phyloP scores from a whole-genome alignment of 2,113 vertebrate species.

The Ictidomys tridecemlineatus region DNA sequence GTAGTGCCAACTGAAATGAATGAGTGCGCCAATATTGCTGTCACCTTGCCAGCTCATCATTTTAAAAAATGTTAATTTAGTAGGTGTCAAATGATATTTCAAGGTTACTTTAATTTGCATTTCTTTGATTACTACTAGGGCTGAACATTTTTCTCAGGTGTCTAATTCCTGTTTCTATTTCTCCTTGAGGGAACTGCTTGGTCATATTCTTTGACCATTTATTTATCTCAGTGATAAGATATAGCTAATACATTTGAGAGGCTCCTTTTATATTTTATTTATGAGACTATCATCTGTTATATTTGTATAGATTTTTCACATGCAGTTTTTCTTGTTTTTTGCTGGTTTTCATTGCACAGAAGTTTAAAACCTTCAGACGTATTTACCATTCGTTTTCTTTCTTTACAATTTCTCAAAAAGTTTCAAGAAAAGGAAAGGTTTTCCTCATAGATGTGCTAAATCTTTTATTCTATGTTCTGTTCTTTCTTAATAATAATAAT shows the following conservation, averaged over 20 bases:
- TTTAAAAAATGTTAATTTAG: slow-evolving; percentile 53
- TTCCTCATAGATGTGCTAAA: neutral
- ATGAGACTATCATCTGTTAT: neutral
- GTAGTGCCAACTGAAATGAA: neutral
- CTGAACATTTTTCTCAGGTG: slow-evolving; percentile 32
- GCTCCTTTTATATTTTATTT: slow-evolving; percentile 53
- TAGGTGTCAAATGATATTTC: slow-evolving; percentile 55
- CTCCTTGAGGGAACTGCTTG: slow-evolving; percentile 9
- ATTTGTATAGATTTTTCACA: slow-evolving; percentile 41
- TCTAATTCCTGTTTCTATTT: slow-evolving; percentile 56
- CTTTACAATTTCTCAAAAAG: neutral
- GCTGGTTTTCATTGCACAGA: slow-evolving; percentile 32
- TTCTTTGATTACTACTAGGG: slow-evolving; percentile 11
- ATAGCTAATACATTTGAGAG: slow-evolving; percentile 63
- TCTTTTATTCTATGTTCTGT: slow-evolving; percentile 24
- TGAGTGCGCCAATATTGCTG: neutral
- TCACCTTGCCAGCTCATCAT: slow-evolving; percentile 23
- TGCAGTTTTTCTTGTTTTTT: slow-evolving; percentile 50
- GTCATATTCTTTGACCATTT: slow-evolving; percentile 35
- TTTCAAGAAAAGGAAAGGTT: slow-evolving; percentile 14
- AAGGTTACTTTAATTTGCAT: slow-evolving; percentile 61
- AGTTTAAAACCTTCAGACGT: slow-evolving; percentile 21
- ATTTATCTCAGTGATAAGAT: slow-evolving; percentile 41
- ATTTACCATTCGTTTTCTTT: slow-evolving; percentile 34
- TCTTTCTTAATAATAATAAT: slow-evolving; percentile 1